phyloP scores from a whole-genome alignment of 1,140 invertebrate species.

The Diabrotica undecimpunctata region DNA sequence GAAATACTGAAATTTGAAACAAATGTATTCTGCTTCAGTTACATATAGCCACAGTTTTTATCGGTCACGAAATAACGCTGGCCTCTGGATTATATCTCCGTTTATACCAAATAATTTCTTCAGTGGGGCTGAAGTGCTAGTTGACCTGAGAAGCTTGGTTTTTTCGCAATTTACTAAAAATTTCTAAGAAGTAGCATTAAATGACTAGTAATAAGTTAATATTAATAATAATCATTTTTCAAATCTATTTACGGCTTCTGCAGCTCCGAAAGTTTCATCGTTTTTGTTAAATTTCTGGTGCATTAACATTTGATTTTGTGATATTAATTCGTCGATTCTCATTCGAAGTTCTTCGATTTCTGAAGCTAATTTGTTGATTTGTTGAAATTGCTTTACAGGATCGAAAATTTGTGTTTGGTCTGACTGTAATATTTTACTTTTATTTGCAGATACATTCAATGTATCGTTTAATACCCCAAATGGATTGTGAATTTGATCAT shows the following conservation, averaged over 20 bases:
- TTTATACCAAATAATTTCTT: too few species aligned
- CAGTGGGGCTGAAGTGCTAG: too few species aligned
- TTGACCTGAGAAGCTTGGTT: too few species aligned
- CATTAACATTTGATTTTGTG: conserved; percentile 41
- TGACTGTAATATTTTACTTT: neutral
- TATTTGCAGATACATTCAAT: neutral
- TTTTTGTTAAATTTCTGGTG: conserved; percentile 25
- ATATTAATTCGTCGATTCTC: conserved; percentile 37
- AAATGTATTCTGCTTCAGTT: too few species aligned
- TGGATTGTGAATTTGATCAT: neutral
- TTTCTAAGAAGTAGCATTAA: conserved; percentile 20
- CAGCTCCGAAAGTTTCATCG: conserved; percentile 13
- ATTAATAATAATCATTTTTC: neutral
- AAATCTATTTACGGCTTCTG: conserved; percentile 17
- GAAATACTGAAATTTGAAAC: too few species aligned
- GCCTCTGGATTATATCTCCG: too few species aligned
- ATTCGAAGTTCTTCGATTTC: conserved; percentile 42
- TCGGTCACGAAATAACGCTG: too few species aligned
- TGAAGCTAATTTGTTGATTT: conserved; percentile 40
- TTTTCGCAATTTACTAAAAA: neutral
- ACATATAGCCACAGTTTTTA: too few species aligned
- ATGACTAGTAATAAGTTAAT: conserved; percentile 26
- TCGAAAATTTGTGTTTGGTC: conserved; percentile 24
- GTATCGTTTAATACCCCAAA: neutral
- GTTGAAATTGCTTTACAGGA: conserved; percentile 35